Evolutionary conservation across 2,113 vertebrate species (phyloP).

Genomic region (Mionectes macconnelli): DNA sequence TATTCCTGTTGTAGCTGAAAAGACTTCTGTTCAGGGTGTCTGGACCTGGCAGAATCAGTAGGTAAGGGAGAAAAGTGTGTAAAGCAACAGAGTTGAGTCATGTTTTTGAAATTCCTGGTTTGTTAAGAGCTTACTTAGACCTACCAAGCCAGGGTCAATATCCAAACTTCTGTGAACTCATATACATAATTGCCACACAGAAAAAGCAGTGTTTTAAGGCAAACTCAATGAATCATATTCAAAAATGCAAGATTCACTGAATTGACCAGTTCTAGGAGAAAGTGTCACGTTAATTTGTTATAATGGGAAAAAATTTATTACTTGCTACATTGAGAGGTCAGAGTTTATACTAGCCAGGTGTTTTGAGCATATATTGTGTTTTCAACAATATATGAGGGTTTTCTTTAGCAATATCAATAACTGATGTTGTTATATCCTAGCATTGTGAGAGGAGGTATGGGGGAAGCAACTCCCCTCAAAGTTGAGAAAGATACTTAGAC

Average conservation of each 20-base stretch:
- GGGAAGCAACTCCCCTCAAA: background rate
- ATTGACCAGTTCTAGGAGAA: background rate
- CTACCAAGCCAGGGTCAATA: background rate
- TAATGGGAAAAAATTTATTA: background rate
- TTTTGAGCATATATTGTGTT: background rate
- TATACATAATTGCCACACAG: background rate
- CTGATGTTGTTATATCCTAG: background rate
- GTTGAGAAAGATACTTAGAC: background rate
- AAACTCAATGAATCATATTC: background rate
- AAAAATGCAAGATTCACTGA: background rate
- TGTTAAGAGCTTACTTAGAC: background rate
- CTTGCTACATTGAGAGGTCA: background rate
- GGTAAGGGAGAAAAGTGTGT: background rate
- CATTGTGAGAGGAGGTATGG: no score
- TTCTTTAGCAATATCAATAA: background rate
- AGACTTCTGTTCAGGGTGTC: background rate
- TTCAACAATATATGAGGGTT: background rate
- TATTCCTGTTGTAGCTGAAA: background rate
- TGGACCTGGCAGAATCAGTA: background rate
- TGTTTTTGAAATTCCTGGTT: background rate
- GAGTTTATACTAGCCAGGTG: background rate
- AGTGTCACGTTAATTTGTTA: background rate
- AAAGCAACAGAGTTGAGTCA: background rate
- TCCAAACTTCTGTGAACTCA: background rate
- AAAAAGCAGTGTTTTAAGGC: background rate